Conservation (phyloP, 2,113 vertebrate genomes). For the Salvator merianae region DNA sequence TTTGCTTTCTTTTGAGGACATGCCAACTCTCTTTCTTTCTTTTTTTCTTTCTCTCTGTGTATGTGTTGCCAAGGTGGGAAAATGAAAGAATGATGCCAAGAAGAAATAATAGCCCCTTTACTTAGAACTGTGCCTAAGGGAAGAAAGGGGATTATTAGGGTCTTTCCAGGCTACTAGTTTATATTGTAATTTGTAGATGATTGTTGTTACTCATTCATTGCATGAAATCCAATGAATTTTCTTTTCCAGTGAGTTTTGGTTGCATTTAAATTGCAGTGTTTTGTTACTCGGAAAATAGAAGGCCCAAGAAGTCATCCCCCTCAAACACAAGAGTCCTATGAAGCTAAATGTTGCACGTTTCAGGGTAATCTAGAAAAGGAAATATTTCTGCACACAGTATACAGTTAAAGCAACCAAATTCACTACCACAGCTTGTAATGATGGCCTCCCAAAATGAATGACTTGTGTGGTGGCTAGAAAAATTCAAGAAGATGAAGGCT, state of each 20-base stretch:
- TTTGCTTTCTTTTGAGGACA: slow-evolving; percentile 74
- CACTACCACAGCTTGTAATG: background rate
- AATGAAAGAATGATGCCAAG: slow-evolving; percentile 72
- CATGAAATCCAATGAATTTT: background rate
- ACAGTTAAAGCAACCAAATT: background rate
- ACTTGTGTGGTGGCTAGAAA: too few relatives aligned
- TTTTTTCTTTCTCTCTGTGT: too few relatives aligned
- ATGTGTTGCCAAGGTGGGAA: slow-evolving; percentile 69
- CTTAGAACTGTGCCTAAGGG: slow-evolving; percentile 64
- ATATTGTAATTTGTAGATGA: background rate
- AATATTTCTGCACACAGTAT: background rate
- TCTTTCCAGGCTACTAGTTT: slow-evolving; percentile 7
- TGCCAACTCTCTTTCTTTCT: slow-evolving; percentile 50
- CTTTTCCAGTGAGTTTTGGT: background rate
- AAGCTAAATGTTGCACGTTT: background rate
- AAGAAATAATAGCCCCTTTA: slow-evolving; percentile 69
- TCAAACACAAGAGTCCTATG: background rate
- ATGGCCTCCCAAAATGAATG: background rate
- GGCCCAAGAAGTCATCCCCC: too few relatives aligned
- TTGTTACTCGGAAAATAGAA: background rate
- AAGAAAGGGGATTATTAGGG: slow-evolving; percentile 55
- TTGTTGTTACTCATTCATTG: background rate
- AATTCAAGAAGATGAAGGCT: too few relatives aligned
- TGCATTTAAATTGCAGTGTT: background rate
- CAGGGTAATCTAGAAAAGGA: background rate